Base-by-base conservation (phyloP, 2,113 vertebrate species). In the Lutjanus erythropterus region DNA sequence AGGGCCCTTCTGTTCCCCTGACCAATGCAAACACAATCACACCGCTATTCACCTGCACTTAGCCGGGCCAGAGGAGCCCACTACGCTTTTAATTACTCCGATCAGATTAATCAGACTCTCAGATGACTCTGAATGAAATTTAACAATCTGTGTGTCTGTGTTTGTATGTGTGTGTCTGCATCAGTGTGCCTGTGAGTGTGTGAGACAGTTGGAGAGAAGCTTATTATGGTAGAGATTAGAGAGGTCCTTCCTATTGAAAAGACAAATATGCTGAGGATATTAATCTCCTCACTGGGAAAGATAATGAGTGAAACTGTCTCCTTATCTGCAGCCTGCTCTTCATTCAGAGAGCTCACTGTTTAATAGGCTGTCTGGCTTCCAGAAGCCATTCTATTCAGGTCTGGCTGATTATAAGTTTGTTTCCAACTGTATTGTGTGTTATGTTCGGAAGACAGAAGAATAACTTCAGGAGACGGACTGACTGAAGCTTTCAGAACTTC, bases 11-110 rank as follows among this genome's bases (percentile, higher is more conserved):
- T 86, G 80, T 79, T 81, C 78, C 44, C 65, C 47, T 41, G 74
- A 78, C 81, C 77, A 85, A 86, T 80, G 68, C 81, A 82, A 86
- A 88, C 81, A 89, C 85, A 86, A 78, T 86, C 82, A 73, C 72
- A 53, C 50, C 37, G 39, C 74, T 67, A 27, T 85, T 89, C 77
- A 88, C 80, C 87, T 89, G 70, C 62, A 77, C 64, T 87, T 81
- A 78, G 67, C 65, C 27, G 21, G 72, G 66, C 68, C 75, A 85
- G 61, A 87, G 56, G 68, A 91, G 77, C 71, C 79, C 66, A 79
- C 42, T 75, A 68, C 0, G 39, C 78, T 87, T 87, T 86, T 85
- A 92, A 92, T 91, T 88, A 90, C 70, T 67, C 80, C 3, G 29
- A 79, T 90, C 71, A 60, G 80, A 91, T 90, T 77, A 84, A 89